A percentile compares a stretch with the other conserved stretches of the same genome.
Evolutionary conservation across 2,113 vertebrate genomes (phyloP).

Genomic region (Sander vitreus): DNA sequence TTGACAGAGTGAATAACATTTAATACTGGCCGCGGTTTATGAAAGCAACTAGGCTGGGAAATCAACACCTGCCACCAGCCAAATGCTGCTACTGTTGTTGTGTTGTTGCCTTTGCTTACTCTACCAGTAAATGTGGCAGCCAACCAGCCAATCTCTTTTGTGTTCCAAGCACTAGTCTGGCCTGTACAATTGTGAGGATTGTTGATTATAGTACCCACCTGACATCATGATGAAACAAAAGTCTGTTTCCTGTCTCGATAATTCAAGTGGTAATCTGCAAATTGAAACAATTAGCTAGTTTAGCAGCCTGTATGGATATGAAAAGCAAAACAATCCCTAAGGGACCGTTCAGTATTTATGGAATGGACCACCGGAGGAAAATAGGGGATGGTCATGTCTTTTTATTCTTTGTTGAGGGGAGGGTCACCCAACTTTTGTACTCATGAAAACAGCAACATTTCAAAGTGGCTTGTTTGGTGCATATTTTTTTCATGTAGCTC

Average conservation of each 20-base stretch:
- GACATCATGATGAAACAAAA: slow-evolving; percentile 41
- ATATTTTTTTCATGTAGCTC: too few relatives aligned
- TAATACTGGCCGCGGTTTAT: slow-evolving; percentile 46
- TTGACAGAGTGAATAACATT: slow-evolving; percentile 52
- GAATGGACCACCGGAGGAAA: too few relatives aligned
- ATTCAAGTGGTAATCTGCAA: slow-evolving; percentile 18
- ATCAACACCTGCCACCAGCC: slow-evolving; percentile 72
- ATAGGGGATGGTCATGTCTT: too few relatives aligned
- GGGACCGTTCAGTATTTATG: too few relatives aligned
- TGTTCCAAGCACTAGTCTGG: slow-evolving; percentile 41
- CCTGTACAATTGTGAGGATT: slow-evolving; percentile 16
- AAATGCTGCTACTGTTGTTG: slow-evolving; percentile 58
- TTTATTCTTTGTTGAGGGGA: too few relatives aligned
- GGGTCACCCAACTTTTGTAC: too few relatives aligned
- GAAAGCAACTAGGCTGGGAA: slow-evolving; percentile 58
- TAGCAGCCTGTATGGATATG: slow-evolving; percentile 1
- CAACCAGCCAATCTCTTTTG: slow-evolving; percentile 48
- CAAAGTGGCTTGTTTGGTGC: too few relatives aligned
- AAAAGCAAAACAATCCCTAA: slow-evolving; percentile 16
- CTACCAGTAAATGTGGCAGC: slow-evolving; percentile 56
- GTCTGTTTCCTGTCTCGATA: slow-evolving; percentile 7
- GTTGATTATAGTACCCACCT: slow-evolving; percentile 23
- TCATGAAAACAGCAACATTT: too few relatives aligned
- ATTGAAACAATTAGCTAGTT: slow-evolving; percentile 3
- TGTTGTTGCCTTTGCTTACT: slow-evolving; percentile 54